Conservation (phyloP, 2,113 vertebrate genomes). For the Psilopsiagon aymara region DNA sequence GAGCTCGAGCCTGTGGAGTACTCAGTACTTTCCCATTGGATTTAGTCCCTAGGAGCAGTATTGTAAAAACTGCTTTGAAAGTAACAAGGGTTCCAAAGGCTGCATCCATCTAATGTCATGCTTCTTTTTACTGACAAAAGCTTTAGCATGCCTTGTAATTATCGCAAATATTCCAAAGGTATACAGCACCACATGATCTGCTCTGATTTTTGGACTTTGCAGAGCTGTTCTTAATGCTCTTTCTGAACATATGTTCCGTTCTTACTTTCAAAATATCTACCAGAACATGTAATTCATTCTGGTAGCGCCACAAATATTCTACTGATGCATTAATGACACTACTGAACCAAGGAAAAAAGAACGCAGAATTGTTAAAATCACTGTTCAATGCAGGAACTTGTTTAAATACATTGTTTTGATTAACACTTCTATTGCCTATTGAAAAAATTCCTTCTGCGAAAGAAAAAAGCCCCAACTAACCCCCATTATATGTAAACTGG, state of each 20-base stretch:
- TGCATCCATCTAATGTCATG: background rate
- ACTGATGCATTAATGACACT: slow-evolving; percentile 41
- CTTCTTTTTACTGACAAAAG: background rate
- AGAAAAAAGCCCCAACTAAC: background rate
- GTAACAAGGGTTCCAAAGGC: background rate
- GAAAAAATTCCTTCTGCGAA: background rate
- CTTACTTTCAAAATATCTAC: slow-evolving; percentile 54
- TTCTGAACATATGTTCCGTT: slow-evolving; percentile 52
- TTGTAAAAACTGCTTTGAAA: background rate
- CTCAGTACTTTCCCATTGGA: background rate
- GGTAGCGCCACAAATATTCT: slow-evolving; percentile 12
- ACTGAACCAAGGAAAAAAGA: background rate
- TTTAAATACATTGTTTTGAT: background rate
- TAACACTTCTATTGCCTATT: background rate
- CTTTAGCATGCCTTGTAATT: background rate
- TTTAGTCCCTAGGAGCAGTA: background rate
- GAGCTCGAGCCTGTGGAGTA: background rate
- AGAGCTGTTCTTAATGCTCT: slow-evolving; percentile 13
- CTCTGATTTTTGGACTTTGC: slow-evolving; percentile 14
- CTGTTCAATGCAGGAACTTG: background rate
- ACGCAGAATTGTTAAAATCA: background rate
- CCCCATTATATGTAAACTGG: background rate
- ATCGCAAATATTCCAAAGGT: background rate
- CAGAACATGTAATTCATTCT: slow-evolving; percentile 43
- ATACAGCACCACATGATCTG: background rate